phyloP scores from a whole-genome alignment of 2,797 vertebrate species.

The Chelidonichthys spinosus region DNA sequence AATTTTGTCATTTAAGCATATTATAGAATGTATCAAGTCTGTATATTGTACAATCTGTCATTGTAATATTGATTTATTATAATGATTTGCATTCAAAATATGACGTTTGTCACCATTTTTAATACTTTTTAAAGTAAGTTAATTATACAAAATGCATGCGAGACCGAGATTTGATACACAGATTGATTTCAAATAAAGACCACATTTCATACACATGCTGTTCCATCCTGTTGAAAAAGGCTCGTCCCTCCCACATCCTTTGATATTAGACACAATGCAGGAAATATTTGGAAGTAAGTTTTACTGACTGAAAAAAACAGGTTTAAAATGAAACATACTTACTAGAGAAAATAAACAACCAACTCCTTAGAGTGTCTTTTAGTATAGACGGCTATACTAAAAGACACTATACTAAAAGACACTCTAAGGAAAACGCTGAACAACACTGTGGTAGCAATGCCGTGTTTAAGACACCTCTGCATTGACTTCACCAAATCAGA shows the following conservation, averaged over 20 bases:
- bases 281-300: too few species aligned
- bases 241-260: background rate
- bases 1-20: slow-evolving; percentile 43
- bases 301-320: too few species aligned
- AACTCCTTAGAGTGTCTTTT: too few species aligned
- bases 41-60: slow-evolving; percentile 60
- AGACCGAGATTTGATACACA: background rate
- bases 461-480: too few species aligned
- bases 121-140: slow-evolving; percentile 5
- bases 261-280: too few species aligned
- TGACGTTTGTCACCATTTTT: slow-evolving; percentile 21
- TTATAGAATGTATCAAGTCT: slow-evolving; percentile 63
- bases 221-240: slow-evolving; percentile 2
- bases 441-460: too few species aligned
- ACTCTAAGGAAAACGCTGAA: too few species aligned
- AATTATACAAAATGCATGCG: background rate
- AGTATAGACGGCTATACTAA: too few species aligned
- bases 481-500: too few species aligned
- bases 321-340: too few species aligned
- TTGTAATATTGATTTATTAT: slow-evolving; percentile 63
- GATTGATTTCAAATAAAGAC: slow-evolving; percentile 12
- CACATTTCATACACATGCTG: background rate
- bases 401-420: too few species aligned
- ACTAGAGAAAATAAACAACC: too few species aligned
- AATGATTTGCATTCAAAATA: slow-evolving; percentile 55